Conservation (phyloP, 2,888 invertebrate genomes). For the Ommatoiulus sabulosus region DNA sequence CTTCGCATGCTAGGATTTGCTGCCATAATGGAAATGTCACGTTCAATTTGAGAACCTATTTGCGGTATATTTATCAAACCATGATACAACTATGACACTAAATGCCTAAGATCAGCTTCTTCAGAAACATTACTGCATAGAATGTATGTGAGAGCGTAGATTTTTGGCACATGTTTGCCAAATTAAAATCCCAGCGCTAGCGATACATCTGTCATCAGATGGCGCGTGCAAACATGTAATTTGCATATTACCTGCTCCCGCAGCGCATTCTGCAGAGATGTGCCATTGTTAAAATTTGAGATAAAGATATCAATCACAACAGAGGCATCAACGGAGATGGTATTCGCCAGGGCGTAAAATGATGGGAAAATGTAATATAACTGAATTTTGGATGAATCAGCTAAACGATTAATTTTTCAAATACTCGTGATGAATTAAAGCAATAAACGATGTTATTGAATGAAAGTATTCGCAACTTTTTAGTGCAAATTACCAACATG, state of each 20-base stretch:
- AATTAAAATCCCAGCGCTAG: neutral
- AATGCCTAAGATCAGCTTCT: neutral
- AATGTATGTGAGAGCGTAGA: neutral
- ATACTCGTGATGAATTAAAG: too few species aligned
- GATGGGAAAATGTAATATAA: too few species aligned
- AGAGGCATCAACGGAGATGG: too few species aligned
- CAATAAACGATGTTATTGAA: too few species aligned
- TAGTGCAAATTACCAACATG: too few species aligned
- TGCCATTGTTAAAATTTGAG: too few species aligned
- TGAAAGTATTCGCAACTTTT: too few species aligned
- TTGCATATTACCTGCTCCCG: too few species aligned
- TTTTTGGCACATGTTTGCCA: neutral
- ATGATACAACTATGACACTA: neutral
- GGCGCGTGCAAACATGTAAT: neutral
- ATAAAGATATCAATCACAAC: too few species aligned
- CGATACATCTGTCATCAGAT: neutral
- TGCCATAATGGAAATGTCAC: neutral
- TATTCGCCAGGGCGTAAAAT: too few species aligned
- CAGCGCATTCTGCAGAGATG: neutral
- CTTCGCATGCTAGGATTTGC: neutral
- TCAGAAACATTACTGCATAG: neutral
- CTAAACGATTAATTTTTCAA: too few species aligned
- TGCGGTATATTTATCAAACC: neutral
- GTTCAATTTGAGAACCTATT: slow-evolving; percentile 8
- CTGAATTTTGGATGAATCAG: too few species aligned